A percentile compares a stretch with the other conserved stretches of the same genome.
Conservation (phyloP, 2,797 vertebrate genomes). For the Etheostoma nigrum region DNA sequence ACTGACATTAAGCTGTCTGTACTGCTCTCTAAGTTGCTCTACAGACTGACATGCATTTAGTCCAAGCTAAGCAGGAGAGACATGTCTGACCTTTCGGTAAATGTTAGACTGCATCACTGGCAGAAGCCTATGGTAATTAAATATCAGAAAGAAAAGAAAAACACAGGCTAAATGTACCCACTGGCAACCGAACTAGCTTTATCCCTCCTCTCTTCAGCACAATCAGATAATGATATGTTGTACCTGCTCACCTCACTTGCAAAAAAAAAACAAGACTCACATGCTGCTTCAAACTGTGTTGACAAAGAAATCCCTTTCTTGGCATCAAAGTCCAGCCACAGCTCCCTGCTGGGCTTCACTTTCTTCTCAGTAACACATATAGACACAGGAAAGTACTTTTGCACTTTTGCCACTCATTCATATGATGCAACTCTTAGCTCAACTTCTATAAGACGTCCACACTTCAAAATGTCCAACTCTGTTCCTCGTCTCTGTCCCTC, state of each 20-base stretch:
- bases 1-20: conserved; percentile 48
- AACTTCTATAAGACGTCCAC: conserved; percentile 53
- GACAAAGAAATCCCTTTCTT: conserved; percentile 42
- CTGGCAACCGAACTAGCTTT: neutral
- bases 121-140: conserved; percentile 59
- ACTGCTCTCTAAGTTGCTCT: conserved; percentile 44
- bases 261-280: conserved; percentile 39
- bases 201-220: conserved; percentile 3
- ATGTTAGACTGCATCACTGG: conserved; percentile 61
- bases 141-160: conserved; percentile 46
- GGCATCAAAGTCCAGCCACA: conserved; percentile 26
- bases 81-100: conserved; percentile 74
- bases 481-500: conserved; percentile 38
- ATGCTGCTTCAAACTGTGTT: conserved; percentile 14
- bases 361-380: conserved; percentile 24
- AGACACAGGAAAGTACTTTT: conserved; percentile 47
- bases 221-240: conserved; percentile 44
- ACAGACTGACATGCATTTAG: conserved; percentile 64
- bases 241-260: conserved; percentile 34
- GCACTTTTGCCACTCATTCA: conserved; percentile 37
- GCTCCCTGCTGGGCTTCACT: conserved; percentile 42
- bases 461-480: conserved; percentile 47
- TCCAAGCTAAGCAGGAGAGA: conserved; percentile 64
- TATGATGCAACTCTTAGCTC: conserved; percentile 67
- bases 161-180: conserved; percentile 35